These are phyloP conservation scores for Anisognathus igniventris DNA, from an alignment of 2,797 vertebrate species.

Conservation along the genomic window DNA sequence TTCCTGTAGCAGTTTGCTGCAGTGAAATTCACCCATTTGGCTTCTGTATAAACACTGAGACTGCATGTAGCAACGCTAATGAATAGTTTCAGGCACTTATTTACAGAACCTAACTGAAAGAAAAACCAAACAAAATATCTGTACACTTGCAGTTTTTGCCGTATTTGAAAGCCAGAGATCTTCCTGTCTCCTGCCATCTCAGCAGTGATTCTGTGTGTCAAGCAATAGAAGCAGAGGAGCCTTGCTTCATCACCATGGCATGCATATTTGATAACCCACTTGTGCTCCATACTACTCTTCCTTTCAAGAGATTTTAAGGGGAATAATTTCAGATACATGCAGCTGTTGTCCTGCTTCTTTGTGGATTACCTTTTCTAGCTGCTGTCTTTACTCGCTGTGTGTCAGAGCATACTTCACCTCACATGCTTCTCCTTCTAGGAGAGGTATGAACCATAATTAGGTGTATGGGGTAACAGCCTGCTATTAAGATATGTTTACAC, in stretches of 20 bases:
- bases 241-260: background rate
- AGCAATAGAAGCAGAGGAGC: background rate
- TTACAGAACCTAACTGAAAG: background rate
- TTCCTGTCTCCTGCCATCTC: background rate
- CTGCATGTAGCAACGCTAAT: background rate
- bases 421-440: background rate
- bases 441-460: background rate
- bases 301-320: background rate
- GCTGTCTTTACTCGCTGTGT: background rate
- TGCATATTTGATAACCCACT: background rate
- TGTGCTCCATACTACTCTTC: background rate
- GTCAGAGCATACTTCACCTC: background rate
- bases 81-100: background rate
- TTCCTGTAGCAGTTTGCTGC: background rate
- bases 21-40: background rate
- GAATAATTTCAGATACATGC: background rate
- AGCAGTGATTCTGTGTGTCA: background rate
- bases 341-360: background rate
- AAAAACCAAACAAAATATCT: background rate
- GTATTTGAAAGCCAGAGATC: background rate
- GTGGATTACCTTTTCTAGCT: background rate
- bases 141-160: background rate
- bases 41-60: background rate
- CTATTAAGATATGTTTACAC: background rate
- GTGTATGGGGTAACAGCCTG: background rate